Conservation (phyloP, 1,140 invertebrate species). For the Cotesia typhae region DNA sequence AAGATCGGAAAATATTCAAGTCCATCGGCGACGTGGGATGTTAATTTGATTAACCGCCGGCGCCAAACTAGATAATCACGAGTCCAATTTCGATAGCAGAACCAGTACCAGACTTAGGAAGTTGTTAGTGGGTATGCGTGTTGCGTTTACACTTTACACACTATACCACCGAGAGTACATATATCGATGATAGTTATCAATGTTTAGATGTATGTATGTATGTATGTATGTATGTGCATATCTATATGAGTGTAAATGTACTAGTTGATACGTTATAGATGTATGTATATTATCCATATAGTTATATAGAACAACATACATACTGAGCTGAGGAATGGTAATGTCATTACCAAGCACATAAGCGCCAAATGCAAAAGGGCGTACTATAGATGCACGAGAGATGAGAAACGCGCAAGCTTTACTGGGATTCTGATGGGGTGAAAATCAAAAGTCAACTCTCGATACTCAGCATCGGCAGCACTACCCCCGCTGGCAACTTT, state of each 20-base stretch:
- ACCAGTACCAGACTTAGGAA: slow-evolving; percentile 30
- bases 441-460: slow-evolving; percentile 1
- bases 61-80: slow-evolving; percentile 41
- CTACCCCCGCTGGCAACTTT: slow-evolving; percentile 28
- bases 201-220: slow-evolving; percentile 12
- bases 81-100: slow-evolving; percentile 39
- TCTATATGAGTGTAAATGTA: neutral
- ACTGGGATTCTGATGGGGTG: no score
- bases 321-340: slow-evolving; percentile 24
- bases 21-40: slow-evolving; percentile 30
- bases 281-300: neutral
- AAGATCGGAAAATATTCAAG: slow-evolving; percentile 25
- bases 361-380: slow-evolving; percentile 7
- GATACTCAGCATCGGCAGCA: neutral
- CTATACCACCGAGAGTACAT: no score
- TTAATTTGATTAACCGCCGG: slow-evolving; percentile 41
- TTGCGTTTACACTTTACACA: slow-evolving; percentile 4
- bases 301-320: no score
- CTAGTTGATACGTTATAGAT: neutral
- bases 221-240: neutral
- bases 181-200: neutral
- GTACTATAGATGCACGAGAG: neutral
- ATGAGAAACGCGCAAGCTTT: neutral
- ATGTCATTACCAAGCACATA: slow-evolving; percentile 32
- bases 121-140: slow-evolving; percentile 23